phyloP scores from a whole-genome alignment of 2,888 invertebrate species.

The Meiosimyza platycephala region DNA sequence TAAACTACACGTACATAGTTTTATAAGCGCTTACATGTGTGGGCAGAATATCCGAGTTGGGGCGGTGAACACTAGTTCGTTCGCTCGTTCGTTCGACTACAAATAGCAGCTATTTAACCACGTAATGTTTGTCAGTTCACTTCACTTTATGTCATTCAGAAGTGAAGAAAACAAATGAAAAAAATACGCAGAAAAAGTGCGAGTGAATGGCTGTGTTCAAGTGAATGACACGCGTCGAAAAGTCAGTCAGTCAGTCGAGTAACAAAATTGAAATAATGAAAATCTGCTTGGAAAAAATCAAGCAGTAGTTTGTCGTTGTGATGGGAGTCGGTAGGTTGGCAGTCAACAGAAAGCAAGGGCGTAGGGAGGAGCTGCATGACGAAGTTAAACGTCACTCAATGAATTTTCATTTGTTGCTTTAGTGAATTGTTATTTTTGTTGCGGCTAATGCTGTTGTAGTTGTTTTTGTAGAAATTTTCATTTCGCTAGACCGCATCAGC shows the following conservation, averaged over 20 bases:
- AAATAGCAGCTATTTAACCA: constrained; percentile 6
- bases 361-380: too few relatives aligned
- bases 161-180: constrained; percentile 2
- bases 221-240: constrained; percentile 27
- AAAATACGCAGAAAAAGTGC: background rate
- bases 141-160: background rate
- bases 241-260: constrained; percentile 9
- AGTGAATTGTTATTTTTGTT: background rate
- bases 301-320: background rate
- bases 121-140: background rate
- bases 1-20: too few relatives aligned
- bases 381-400: constrained; percentile 19
- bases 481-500: constrained; percentile 1
- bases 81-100: background rate
- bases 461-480: constrained; percentile 16
- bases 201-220: constrained; percentile 11
- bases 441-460: background rate
- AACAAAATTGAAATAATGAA: constrained; percentile 9
- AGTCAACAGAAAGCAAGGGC: background rate
- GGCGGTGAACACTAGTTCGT: background rate
- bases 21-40: background rate
- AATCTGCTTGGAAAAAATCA: constrained; percentile 5
- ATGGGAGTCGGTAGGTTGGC: background rate
- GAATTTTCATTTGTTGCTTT: constrained; percentile 25
- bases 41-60: background rate